Evolutionary conservation across 2,797 vertebrate species (phyloP).

Genomic region (Scolopax rusticola): DNA sequence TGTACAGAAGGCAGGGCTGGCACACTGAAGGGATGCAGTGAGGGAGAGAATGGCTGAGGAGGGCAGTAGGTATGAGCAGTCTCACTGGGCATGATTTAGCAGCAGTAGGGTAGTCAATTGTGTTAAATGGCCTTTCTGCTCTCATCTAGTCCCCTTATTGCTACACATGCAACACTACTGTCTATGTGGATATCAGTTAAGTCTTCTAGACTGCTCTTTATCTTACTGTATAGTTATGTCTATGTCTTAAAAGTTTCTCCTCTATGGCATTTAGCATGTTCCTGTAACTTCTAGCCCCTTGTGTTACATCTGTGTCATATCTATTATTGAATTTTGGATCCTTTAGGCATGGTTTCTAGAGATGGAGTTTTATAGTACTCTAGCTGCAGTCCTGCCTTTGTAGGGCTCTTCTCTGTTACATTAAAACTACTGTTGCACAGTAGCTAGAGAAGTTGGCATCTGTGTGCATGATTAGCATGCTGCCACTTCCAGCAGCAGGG

Average conservation of each 20-base stretch:
- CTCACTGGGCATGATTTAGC: not conserved
- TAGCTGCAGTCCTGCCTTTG: not conserved
- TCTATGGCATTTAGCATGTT: not conserved
- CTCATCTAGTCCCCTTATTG: not conserved
- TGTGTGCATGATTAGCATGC: not conserved
- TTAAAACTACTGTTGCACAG: not conserved
- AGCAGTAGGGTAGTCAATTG: not conserved
- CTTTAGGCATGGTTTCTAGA: not conserved
- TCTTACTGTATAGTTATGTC: not conserved
- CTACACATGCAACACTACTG: not conserved
- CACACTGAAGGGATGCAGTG: not conserved
- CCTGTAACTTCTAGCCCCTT: not conserved
- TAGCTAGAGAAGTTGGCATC: not conserved
- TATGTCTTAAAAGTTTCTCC: not conserved
- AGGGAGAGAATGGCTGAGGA: not conserved
- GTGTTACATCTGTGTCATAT: not conserved
- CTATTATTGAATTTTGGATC: not conserved
- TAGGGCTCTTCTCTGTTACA: not conserved
- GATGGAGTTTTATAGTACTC: not conserved
- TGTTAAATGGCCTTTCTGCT: not conserved
- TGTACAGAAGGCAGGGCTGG: not conserved
- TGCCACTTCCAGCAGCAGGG: fast-evolving
- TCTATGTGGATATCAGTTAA: not conserved
- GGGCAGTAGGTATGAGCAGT: not conserved
- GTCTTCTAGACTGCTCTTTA: fast-evolving